Evolutionary conservation across 2,888 invertebrate genomes (phyloP).

Genomic region (Drosophila kambysellisi): DNA sequence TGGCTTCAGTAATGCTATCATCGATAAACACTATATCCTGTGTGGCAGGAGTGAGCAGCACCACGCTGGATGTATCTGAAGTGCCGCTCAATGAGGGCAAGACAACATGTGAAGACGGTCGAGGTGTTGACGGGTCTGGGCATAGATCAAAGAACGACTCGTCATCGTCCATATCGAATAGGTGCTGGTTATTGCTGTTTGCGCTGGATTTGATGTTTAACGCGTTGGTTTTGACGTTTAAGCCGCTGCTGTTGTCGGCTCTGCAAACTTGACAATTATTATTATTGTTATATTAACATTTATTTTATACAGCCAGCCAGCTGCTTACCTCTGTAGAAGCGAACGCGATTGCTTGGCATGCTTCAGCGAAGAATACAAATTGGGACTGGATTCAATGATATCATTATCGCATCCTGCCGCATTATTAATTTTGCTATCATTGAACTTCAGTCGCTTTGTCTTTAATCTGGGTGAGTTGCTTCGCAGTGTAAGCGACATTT

Average conservation of each 20-base stretch:
- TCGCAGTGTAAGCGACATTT: conserved; percentile 62
- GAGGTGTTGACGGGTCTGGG: conserved; percentile 31
- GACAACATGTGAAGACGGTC: background rate
- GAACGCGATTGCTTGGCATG: conserved; percentile 62
- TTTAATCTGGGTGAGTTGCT: conserved; percentile 62
- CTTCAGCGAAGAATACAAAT: conserved; percentile 51
- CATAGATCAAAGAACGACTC: conserved; percentile 48
- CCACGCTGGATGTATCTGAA: conserved; percentile 69
- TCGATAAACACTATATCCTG: conserved; percentile 83
- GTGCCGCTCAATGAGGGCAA: conserved; percentile 39
- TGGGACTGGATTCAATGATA: conserved; percentile 79
- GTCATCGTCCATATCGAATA: conserved; percentile 62
- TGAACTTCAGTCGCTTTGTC: conserved; percentile 72
- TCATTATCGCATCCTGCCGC: conserved; percentile 59
- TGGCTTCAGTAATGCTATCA: conserved; percentile 63
- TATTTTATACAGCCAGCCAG: background rate
- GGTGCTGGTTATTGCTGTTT: conserved; percentile 28
- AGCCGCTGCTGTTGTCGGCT: conserved; percentile 56
- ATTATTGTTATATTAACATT: conserved; percentile 18
- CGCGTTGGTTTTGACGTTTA: conserved; percentile 25
- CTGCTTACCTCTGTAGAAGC: conserved; percentile 66
- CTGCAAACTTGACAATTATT: conserved; percentile 71
- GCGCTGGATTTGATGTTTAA: background rate
- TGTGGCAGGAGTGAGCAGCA: conserved; percentile 79
- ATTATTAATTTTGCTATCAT: conserved; percentile 23